Conservation (phyloP, 2,888 invertebrate genomes). For the Timandra comae region DNA sequence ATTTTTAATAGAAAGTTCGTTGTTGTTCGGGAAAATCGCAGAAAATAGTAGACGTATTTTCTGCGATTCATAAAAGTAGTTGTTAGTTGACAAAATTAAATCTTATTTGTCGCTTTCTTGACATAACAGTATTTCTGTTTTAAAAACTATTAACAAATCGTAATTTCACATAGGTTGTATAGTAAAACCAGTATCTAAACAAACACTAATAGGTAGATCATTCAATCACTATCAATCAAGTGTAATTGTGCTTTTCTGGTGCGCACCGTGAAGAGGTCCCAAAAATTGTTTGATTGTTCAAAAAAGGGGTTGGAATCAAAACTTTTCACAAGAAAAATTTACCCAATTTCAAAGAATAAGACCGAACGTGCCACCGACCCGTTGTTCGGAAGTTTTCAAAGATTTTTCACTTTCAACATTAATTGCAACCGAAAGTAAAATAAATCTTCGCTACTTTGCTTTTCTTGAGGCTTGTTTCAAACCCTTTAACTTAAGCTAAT, state of each 20-base stretch:
- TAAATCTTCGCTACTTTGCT: conserved; percentile 65
- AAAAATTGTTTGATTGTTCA: conserved; percentile 60
- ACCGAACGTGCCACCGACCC: conserved; percentile 53
- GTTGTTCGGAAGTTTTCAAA: conserved; percentile 54
- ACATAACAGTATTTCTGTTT: too few relatives aligned
- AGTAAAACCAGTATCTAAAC: too few relatives aligned
- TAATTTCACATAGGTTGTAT: too few relatives aligned
- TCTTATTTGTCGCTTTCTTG: too few relatives aligned
- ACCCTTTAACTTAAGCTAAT: conserved; percentile 45
- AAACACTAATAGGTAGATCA: too few relatives aligned
- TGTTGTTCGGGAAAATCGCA: too few relatives aligned
- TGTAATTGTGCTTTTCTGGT: conserved; percentile 12
- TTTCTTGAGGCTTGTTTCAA: conserved; percentile 57
- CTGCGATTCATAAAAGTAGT: too few relatives aligned
- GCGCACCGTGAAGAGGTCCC: conserved; percentile 31
- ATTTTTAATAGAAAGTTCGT: too few relatives aligned
- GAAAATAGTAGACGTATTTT: too few relatives aligned
- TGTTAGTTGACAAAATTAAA: too few relatives aligned
- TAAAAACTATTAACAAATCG: too few relatives aligned
- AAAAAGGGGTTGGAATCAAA: conserved; percentile 70
- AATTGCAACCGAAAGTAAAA: conserved; percentile 71
- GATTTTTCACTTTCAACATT: conserved; percentile 74
- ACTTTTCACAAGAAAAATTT: conserved; percentile 72
- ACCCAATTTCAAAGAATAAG: conserved; percentile 64
- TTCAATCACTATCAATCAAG: conserved; percentile 1